Evolutionary conservation across 1,140 invertebrate species (phyloP).

Genomic region (Panagrolaimus sp.): DNA sequence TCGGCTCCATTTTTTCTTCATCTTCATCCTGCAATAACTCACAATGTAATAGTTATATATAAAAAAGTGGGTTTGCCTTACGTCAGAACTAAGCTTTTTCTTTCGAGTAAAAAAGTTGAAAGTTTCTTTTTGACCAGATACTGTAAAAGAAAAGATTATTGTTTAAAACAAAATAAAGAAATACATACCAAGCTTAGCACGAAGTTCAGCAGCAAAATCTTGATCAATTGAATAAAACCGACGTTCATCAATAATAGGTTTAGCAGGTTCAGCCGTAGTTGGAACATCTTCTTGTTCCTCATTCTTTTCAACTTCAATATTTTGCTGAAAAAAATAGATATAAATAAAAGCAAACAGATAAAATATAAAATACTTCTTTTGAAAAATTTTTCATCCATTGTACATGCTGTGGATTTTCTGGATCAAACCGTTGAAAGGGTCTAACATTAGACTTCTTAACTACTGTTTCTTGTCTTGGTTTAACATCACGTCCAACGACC

Average conservation of each 20-base stretch:
- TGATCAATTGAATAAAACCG: constrained; percentile 26
- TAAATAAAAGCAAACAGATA: not conserved
- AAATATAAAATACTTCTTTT: not conserved
- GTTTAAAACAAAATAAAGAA: not conserved
- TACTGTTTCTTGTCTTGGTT: not conserved
- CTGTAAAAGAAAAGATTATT: constrained; percentile 15
- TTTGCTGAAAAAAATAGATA: not conserved
- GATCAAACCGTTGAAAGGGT: constrained; percentile 25
- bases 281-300: not conserved
- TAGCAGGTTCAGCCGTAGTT: not conserved
- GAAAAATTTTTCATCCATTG: constrained; percentile 19
- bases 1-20: not conserved
- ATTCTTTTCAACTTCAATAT: constrained; percentile 8
- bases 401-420: constrained; percentile 23
- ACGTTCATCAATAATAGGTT: constrained; percentile 11
- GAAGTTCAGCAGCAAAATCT: constrained; percentile 18
- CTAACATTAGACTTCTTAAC: constrained; percentile 4
- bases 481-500: constrained; percentile 17
- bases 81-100: not conserved
- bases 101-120: constrained; percentile 17
- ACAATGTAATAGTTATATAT: not conserved
- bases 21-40: not conserved
- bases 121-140: constrained; percentile 16
- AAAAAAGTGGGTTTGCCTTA: too few species aligned
- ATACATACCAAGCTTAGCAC: constrained; percentile 9